These are phyloP conservation scores for Chydorus sphaericus DNA, from an alignment of 2,888 invertebrate species.

Conservation along the genomic window DNA sequence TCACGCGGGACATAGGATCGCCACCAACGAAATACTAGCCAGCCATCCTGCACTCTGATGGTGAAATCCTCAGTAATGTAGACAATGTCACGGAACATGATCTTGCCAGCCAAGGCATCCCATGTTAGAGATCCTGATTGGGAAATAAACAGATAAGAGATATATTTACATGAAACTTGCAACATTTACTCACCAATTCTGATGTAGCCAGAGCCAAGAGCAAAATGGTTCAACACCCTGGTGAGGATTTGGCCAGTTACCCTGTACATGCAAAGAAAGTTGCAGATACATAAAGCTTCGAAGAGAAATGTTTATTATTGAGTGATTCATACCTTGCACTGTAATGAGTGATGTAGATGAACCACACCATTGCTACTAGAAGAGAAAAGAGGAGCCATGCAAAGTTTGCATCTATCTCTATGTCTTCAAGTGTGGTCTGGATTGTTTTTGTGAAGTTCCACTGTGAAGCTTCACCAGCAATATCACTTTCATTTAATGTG, in stretches of 20 bases:
- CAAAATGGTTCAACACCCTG: constrained; percentile 70
- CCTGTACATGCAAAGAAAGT: too few relatives aligned
- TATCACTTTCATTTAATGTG: neutral
- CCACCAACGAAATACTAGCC: constrained; percentile 97
- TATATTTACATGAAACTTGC: too few relatives aligned
- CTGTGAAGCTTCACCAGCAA: constrained; percentile 3
- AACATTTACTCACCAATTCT: constrained; percentile 69
- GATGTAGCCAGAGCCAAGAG: constrained; percentile 70
- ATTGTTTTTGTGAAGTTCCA: constrained; percentile 2
- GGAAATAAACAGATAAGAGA: constrained; percentile 14
- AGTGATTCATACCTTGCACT: too few relatives aligned
- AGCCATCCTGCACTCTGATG: constrained; percentile 85
- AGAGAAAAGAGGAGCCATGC: constrained; percentile 63
- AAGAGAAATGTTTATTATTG: too few relatives aligned
- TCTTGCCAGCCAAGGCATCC: constrained; percentile 91
- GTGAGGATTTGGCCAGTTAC: constrained; percentile 81
- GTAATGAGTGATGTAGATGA: constrained; percentile 87
- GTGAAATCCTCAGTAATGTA: constrained; percentile 90
- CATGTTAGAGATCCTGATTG: constrained; percentile 77
- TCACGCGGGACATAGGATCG: constrained; percentile 86
- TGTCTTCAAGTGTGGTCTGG: constrained; percentile 14
- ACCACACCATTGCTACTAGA: constrained; percentile 71
- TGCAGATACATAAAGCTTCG: too few relatives aligned
- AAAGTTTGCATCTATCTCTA: constrained; percentile 54
- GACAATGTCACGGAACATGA: constrained; percentile 93